Evolutionary conservation across 2,797 vertebrate species (phyloP).

Genomic region (Potorous gilbertii): DNA sequence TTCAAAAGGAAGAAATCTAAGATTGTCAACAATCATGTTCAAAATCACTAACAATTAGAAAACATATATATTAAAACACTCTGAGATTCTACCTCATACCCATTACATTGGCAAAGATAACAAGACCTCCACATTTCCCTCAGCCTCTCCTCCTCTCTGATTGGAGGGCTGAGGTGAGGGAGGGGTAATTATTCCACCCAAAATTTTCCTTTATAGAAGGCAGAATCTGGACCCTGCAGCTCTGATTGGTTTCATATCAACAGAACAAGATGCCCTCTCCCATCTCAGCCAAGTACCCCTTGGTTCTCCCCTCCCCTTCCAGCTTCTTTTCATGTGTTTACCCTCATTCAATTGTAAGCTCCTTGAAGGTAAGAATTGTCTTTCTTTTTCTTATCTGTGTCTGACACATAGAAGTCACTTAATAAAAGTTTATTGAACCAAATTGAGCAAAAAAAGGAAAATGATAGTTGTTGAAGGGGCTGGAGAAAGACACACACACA

Average conservation of each 20-base stretch:
- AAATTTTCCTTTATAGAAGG: not conserved
- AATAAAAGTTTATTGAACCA: not conserved
- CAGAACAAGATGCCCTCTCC: not conserved
- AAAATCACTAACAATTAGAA: not conserved
- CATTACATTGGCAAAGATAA: not conserved
- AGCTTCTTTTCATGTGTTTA: not conserved
- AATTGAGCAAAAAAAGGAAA: not conserved
- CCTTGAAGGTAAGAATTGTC: not conserved
- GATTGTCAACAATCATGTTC: not conserved
- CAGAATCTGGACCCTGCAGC: not conserved
- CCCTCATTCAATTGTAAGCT: not conserved
- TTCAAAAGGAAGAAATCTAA: not conserved
- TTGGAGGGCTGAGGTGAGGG: not conserved
- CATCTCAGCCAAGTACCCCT: not conserved
- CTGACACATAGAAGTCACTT: not conserved
- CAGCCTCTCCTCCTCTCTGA: not conserved
- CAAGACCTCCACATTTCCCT: not conserved
- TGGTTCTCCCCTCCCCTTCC: not conserved
- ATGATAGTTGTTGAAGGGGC: not conserved
- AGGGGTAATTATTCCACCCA: not conserved
- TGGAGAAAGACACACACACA: not conserved
- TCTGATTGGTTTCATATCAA: not conserved
- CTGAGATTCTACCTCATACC: not conserved
- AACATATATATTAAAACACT: not conserved
- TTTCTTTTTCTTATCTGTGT: not conserved